A percentile compares a stretch with the other conserved stretches of the same genome.
These are phyloP conservation scores for Coelopa frigida DNA, from an alignment of 1,140 invertebrate species.

Conservation along the genomic window DNA sequence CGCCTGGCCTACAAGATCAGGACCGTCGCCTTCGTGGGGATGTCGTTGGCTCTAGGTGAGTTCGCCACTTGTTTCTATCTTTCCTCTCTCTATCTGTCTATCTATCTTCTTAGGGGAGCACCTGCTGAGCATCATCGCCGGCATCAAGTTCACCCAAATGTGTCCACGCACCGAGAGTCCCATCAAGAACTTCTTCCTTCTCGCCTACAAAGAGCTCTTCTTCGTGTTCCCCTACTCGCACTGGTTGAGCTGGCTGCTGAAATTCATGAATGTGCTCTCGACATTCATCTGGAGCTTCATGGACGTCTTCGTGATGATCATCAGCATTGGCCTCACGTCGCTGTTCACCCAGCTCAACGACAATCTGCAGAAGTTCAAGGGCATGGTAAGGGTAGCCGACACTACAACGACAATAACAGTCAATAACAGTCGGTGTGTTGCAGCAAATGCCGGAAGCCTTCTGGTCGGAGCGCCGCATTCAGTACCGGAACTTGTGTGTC, in stretches of 20 bases:
- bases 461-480: conserved; percentile 34
- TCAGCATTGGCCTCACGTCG: conserved; percentile 32
- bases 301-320: conserved; percentile 42
- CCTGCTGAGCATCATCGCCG: conserved; percentile 32
- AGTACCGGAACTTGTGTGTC: conserved; percentile 39
- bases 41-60: conserved; percentile 36
- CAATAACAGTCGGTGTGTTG: too few species aligned
- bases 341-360: conserved; percentile 37
- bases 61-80: background rate
- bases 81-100: background rate
- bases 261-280: conserved; percentile 30
- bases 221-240: conserved; percentile 23
- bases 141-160: conserved; percentile 24
- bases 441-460: conserved; percentile 31
- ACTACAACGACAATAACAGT: background rate
- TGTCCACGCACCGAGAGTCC: conserved; percentile 34
- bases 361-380: conserved; percentile 34
- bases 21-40: conserved; percentile 33
- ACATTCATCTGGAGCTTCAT: conserved; percentile 43
- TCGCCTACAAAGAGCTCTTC: conserved; percentile 34
- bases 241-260: conserved; percentile 26
- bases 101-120: conserved; percentile 25
- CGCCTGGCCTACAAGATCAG: conserved; percentile 29
- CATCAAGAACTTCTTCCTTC: conserved; percentile 30
- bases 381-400: conserved; percentile 24